Evolutionary conservation across 2,797 vertebrate genomes (phyloP).

Genomic region (Smutsia gigantea): DNA sequence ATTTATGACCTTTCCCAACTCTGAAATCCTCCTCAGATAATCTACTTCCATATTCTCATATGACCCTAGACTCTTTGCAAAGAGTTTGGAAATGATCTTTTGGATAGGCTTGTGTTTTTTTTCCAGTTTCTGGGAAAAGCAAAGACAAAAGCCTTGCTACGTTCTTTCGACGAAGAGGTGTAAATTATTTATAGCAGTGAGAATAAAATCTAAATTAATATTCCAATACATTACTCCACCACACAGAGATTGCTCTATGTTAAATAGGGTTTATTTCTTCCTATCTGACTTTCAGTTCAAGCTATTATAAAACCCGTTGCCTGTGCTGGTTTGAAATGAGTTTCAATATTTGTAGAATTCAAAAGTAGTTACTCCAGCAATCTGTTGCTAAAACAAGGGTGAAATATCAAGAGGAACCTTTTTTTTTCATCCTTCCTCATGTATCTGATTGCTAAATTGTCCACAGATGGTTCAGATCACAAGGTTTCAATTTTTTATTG

Average conservation of each 20-base stretch:
- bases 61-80: background rate
- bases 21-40: background rate
- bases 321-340: background rate
- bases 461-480: slow-evolving; percentile 21
- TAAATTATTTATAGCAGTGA: slow-evolving; percentile 17
- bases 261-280: background rate
- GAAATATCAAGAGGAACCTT: slow-evolving; percentile 30
- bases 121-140: background rate
- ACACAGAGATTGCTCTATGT: background rate
- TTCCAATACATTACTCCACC: background rate
- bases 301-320: background rate
- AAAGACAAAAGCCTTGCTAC: background rate
- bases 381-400: slow-evolving; percentile 14
- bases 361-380: slow-evolving; percentile 13
- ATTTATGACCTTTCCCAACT: background rate
- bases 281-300: slow-evolving; percentile 5
- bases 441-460: slow-evolving; percentile 42
- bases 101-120: background rate
- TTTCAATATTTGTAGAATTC: slow-evolving; percentile 49
- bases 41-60: background rate
- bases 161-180: slow-evolving; percentile 9
- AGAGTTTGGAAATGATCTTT: background rate
- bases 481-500: slow-evolving; percentile 14
- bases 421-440: background rate
- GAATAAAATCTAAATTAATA: slow-evolving; percentile 18